These are phyloP conservation scores for Yponomeuta malinellus DNA, from an alignment of 2,888 invertebrate genomes.

Conservation along the genomic window DNA sequence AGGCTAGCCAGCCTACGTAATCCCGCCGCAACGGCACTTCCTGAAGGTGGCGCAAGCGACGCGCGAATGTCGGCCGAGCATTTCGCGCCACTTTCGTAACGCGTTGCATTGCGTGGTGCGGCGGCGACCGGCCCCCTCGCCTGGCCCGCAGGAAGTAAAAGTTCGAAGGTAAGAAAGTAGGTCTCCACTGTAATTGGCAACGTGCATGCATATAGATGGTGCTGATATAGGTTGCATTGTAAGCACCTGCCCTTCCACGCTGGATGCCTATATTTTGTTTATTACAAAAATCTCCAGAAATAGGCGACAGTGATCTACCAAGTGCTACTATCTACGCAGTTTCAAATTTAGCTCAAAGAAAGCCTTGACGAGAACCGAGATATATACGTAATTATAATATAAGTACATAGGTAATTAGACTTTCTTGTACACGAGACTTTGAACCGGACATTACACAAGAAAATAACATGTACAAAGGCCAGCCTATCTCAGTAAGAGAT, in stretches of 20 bases:
- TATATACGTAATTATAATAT: too few relatives aligned
- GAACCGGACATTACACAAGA: too few relatives aligned
- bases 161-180: conserved; percentile 77
- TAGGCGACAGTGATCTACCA: too few relatives aligned
- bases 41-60: conserved; percentile 72
- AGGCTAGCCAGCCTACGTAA: conserved; percentile 52
- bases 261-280: background rate
- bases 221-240: conserved; percentile 21
- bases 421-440: too few relatives aligned
- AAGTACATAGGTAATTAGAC: too few relatives aligned
- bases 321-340: too few relatives aligned
- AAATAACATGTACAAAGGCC: too few relatives aligned
- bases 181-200: conserved; percentile 73
- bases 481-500: background rate
- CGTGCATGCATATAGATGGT: conserved; percentile 70
- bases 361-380: too few relatives aligned
- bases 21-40: conserved; percentile 70
- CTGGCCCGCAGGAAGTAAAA: conserved; percentile 75
- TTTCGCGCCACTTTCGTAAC: conserved; percentile 76
- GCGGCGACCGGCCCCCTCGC: conserved; percentile 61
- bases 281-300: background rate
- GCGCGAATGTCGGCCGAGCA: conserved; percentile 72
- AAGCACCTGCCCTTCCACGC: conserved; percentile 15
- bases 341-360: too few relatives aligned
- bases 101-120: conserved; percentile 56